Evolutionary conservation across 2,797 vertebrate species (phyloP).

Genomic region (Pagetopsis macropterus): DNA sequence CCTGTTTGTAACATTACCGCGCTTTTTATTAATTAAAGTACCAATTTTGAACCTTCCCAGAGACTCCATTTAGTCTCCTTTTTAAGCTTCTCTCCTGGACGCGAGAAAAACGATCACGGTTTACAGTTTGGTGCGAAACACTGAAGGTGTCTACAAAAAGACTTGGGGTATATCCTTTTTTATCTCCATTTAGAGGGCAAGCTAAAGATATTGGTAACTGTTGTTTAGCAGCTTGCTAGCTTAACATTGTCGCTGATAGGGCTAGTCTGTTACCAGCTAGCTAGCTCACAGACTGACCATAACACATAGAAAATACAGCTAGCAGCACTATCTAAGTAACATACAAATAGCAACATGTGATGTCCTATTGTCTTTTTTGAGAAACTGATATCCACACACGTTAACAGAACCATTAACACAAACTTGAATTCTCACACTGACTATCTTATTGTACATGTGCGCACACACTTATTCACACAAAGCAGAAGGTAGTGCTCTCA

Average conservation of each 20-base stretch:
- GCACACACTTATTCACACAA: constrained; percentile 17
- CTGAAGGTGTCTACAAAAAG: neutral
- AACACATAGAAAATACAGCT: neutral
- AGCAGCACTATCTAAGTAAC: neutral
- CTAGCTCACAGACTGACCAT: neutral
- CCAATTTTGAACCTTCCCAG: too few species aligned
- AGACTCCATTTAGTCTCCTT: too few species aligned
- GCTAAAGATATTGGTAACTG: neutral
- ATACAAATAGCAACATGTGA: neutral
- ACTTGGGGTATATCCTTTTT: neutral
- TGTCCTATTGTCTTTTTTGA: constrained; percentile 1
- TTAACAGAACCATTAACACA: neutral
- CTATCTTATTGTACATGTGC: neutral
- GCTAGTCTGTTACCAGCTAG: neutral
- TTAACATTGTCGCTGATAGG: neutral
- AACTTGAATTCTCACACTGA: neutral
- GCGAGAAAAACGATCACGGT: too few species aligned
- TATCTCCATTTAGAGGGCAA: neutral
- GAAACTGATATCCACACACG: neutral
- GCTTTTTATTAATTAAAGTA: too few species aligned
- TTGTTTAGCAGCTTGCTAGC: neutral
- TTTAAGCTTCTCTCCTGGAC: too few species aligned
- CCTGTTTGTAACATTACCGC: too few species aligned
- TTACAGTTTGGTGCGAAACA: neutral
- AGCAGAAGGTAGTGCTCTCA: constrained; percentile 35